A percentile compares a stretch with the other conserved stretches of the same genome.
Conservation (phyloP, 2,888 invertebrate genomes). For the Erannis defoliaria region DNA sequence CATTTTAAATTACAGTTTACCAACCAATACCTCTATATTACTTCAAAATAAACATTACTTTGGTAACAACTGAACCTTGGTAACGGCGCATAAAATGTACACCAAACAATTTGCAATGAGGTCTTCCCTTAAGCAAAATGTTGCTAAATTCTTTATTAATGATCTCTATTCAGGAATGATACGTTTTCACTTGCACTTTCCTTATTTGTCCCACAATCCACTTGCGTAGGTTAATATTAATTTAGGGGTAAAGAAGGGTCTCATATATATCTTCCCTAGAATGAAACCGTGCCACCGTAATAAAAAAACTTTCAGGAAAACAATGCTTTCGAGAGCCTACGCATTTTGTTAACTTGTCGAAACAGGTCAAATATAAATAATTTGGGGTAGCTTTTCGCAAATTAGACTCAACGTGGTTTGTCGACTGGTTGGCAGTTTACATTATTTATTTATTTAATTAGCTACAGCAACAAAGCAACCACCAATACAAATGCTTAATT, state of each 20-base stretch:
- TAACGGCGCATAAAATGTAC: neutral
- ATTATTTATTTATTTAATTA: too few relatives aligned
- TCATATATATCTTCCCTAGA: slow-evolving; percentile 41
- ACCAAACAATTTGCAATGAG: neutral
- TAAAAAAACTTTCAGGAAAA: slow-evolving; percentile 36
- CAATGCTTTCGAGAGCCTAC: slow-evolving; percentile 26
- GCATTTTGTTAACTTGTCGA: slow-evolving; percentile 18
- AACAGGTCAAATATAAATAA: slow-evolving; percentile 26
- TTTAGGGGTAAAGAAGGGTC: slow-evolving; percentile 43
- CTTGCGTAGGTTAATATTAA: slow-evolving; percentile 50
- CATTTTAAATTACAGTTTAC: too few relatives aligned
- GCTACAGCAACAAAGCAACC: too few relatives aligned
- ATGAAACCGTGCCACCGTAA: slow-evolving; percentile 34
- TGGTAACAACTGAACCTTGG: neutral
- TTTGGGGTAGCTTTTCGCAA: slow-evolving; percentile 4
- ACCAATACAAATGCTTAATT: too few relatives aligned
- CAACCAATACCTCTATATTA: too few relatives aligned
- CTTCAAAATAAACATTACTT: neutral
- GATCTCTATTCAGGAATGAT: slow-evolving; percentile 6
- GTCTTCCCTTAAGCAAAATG: neutral
- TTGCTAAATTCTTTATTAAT: neutral
- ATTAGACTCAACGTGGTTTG: neutral
- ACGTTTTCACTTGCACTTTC: slow-evolving; percentile 39
- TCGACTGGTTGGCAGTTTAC: slow-evolving; percentile 1
- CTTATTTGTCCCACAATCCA: slow-evolving; percentile 46